A percentile compares a stretch with the other conserved stretches of the same genome.
phyloP scores from a whole-genome alignment of 2,113 vertebrate genomes.

The Solea solea region DNA sequence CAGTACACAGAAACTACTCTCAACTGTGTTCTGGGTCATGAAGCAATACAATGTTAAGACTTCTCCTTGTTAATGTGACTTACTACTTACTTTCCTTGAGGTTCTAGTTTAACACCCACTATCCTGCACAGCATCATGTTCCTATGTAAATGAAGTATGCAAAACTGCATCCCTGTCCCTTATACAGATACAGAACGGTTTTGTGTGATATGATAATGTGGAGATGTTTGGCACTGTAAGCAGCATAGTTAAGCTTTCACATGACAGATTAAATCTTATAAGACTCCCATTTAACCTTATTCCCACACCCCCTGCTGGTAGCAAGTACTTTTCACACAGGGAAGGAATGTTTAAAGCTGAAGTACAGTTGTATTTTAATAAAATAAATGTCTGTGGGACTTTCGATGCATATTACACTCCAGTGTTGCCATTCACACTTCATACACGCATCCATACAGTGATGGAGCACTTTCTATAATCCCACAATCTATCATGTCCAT shows the following conservation, averaged over 20 bases:
- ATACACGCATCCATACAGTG: no score
- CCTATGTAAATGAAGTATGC: conserved; percentile 40
- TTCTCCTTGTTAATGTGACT: not conserved
- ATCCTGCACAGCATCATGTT: conserved; percentile 1
- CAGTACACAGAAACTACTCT: no score
- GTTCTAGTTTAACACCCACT: not conserved
- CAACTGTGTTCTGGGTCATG: no score
- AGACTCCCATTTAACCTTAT: not conserved
- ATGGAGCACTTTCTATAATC: no score
- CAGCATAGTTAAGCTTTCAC: conserved; percentile 9
- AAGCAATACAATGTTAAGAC: no score
- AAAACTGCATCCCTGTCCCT: conserved; percentile 29
- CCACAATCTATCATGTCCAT: no score
- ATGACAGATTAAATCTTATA: conserved; percentile 8
- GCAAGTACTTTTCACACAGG: not conserved
- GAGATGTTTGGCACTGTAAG: not conserved
- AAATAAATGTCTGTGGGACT: no score
- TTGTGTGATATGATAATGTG: not conserved
- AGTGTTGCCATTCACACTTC: no score
- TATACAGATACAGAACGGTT: not conserved
- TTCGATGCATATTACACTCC: no score
- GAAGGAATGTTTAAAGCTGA: not conserved
- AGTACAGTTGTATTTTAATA: not conserved
- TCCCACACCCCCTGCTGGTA: conserved; percentile 4
- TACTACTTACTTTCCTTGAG: not conserved